Evolutionary conservation across 2,888 invertebrate species (phyloP).

Genomic region (Meta bourneti): DNA sequence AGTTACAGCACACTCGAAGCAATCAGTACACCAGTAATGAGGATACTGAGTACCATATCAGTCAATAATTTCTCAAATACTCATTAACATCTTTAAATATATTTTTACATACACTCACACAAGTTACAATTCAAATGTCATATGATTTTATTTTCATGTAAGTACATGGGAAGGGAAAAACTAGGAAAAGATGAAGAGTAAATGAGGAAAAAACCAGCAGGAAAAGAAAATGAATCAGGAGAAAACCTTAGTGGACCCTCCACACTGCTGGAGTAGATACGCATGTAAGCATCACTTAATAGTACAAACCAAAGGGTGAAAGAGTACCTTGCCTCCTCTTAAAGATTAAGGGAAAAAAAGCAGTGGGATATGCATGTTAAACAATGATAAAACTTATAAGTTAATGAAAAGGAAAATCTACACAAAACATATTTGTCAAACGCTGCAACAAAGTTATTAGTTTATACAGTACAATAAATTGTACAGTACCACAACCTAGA

Average conservation of each 20-base stretch:
- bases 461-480: constrained; percentile 55
- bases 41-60: constrained; percentile 56
- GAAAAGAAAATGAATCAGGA: too few species aligned
- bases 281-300: constrained; percentile 41
- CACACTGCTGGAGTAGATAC: constrained; percentile 61
- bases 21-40: constrained; percentile 64
- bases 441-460: constrained; percentile 41
- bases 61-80: constrained; percentile 59
- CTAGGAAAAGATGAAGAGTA: background rate
- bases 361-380: constrained; percentile 19
- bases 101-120: constrained; percentile 68
- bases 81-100: constrained; percentile 66
- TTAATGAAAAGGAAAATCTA: constrained; percentile 44
- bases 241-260: constrained; percentile 50
- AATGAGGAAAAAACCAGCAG: constrained; percentile 9
- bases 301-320: background rate
- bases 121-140: constrained; percentile 56
- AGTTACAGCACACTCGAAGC: constrained; percentile 37
- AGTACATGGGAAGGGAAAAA: constrained; percentile 64
- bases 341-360: constrained; percentile 19
- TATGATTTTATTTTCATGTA: constrained; percentile 65
- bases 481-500: constrained; percentile 68
- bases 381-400: constrained; percentile 49
- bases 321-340: background rate
- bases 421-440: constrained; percentile 36